phyloP scores from a whole-genome alignment of 2,888 invertebrate species.

The Heliconius charithonia region DNA sequence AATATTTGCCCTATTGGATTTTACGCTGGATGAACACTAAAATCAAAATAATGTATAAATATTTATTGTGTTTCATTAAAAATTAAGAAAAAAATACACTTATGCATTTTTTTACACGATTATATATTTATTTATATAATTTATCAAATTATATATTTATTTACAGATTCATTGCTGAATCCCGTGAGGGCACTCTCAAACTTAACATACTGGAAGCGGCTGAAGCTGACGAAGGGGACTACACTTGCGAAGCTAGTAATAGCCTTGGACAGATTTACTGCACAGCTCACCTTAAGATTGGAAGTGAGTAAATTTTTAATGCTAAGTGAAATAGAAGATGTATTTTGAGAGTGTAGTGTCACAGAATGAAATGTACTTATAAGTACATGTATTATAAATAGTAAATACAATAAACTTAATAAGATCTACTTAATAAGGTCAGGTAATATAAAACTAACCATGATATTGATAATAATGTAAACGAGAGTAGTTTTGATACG shows the following conservation, averaged over 20 bases:
- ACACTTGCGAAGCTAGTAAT: slow-evolving; percentile 98
- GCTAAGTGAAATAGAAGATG: background rate
- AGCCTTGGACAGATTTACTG: slow-evolving; percentile 95
- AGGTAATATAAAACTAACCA: too few relatives aligned
- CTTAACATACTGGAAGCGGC: slow-evolving; percentile 94
- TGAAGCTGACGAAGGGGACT: slow-evolving; percentile 97
- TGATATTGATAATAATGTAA: too few relatives aligned
- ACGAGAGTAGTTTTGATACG: too few relatives aligned
- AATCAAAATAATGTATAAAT: background rate
- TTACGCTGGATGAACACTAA: background rate
- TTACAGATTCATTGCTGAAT: slow-evolving; percentile 82
- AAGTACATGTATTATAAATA: too few relatives aligned
- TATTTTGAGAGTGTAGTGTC: background rate
- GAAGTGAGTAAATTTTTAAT: slow-evolving; percentile 85
- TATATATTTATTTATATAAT: background rate
- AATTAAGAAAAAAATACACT: too few relatives aligned
- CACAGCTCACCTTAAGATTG: slow-evolving; percentile 94
- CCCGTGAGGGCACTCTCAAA: slow-evolving; percentile 90
- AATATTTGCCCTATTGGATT: too few relatives aligned
- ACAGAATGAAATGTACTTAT: background rate
- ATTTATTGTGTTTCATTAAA: background rate
- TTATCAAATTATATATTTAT: background rate
- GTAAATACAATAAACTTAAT: too few relatives aligned
- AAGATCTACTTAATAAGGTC: too few relatives aligned
- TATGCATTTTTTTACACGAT: too few relatives aligned